Conservation (phyloP, 2,113 vertebrate genomes). For the Ranitomeya variabilis region DNA sequence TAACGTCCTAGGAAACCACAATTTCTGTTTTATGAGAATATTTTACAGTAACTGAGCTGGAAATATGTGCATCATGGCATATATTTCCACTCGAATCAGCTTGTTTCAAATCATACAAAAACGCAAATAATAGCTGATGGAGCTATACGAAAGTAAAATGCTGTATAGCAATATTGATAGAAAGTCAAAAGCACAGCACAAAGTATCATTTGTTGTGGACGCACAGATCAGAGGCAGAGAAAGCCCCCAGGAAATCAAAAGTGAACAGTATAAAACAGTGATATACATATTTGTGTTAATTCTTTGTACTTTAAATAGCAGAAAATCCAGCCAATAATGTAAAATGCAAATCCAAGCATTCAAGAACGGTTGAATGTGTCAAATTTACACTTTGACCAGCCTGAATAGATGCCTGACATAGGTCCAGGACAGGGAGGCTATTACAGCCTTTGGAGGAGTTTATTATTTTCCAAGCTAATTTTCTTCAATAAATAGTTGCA, state of each 20-base stretch:
- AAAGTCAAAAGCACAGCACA: neutral
- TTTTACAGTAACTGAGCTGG: constrained; percentile 53
- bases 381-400: neutral
- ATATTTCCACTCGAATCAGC: constrained; percentile 47
- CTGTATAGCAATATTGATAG: neutral
- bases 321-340: neutral
- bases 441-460: too few relatives aligned
- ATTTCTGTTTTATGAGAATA: constrained; percentile 39
- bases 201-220: neutral
- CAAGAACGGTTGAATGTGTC: neutral
- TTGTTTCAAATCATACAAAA: constrained; percentile 10
- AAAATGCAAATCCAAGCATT: neutral
- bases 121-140: constrained; percentile 7
- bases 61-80: constrained; percentile 45
- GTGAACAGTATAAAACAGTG: constrained; percentile 7
- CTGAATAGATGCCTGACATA: neutral
- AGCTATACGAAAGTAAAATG: neutral
- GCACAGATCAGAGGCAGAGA: neutral
- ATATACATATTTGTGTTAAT: neutral
- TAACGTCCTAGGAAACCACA: constrained; percentile 42
- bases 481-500: too few relatives aligned
- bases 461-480: too few relatives aligned
- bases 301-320: neutral
- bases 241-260: neutral
- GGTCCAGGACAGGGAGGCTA: too few relatives aligned